Evolutionary conservation across 2,113 vertebrate species (phyloP).

Genomic region (Kryptolebias marmoratus): DNA sequence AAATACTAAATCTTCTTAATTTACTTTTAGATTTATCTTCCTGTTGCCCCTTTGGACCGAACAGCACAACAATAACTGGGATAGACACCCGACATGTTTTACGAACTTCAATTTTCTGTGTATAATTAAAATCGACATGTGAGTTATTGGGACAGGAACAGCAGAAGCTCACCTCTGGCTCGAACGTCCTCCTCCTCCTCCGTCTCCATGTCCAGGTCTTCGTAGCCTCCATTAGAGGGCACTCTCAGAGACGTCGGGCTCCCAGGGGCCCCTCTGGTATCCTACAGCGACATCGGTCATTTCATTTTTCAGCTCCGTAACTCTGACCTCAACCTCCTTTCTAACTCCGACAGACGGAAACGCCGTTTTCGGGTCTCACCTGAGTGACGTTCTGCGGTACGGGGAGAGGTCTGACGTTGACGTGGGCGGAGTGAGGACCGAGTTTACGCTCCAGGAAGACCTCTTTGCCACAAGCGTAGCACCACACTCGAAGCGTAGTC

Average conservation of each 20-base stretch:
- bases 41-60: too few species aligned
- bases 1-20: too few species aligned
- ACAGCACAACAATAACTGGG: too few species aligned
- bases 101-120: background rate
- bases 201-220: slow-evolving; percentile 92
- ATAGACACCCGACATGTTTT: too few species aligned
- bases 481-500: slow-evolving; percentile 97
- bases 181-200: slow-evolving; percentile 93
- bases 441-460: slow-evolving; percentile 96
- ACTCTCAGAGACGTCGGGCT: slow-evolving; percentile 88
- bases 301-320: too few species aligned
- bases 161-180: slow-evolving; percentile 84
- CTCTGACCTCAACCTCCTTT: background rate
- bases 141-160: background rate
- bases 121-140: background rate
- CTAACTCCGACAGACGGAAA: background rate
- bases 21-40: too few species aligned
- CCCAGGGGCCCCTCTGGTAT: slow-evolving; percentile 85
- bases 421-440: slow-evolving; percentile 80
- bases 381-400: slow-evolving; percentile 78
- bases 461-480: slow-evolving; percentile 96
- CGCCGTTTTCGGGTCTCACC: slow-evolving; percentile 74
- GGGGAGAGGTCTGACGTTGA: slow-evolving; percentile 79
- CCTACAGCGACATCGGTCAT: slow-evolving; percentile 31
- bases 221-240: slow-evolving; percentile 86